These are phyloP conservation scores for Acrobasis suavella DNA, from an alignment of 2,888 invertebrate genomes.

Conservation along the genomic window DNA sequence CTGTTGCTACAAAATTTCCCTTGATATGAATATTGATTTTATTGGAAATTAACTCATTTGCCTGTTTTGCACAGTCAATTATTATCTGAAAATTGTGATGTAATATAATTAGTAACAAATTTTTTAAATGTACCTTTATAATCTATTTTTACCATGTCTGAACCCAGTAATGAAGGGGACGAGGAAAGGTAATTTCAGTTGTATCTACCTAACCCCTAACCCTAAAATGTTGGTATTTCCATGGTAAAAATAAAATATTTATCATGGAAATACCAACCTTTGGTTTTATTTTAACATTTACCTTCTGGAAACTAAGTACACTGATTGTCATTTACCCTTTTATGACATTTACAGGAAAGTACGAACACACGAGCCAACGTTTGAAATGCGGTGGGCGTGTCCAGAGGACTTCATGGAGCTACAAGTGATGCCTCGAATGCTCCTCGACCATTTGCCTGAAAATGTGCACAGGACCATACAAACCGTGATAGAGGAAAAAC, in stretches of 20 bases:
- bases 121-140: too few relatives aligned
- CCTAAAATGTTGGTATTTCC: too few relatives aligned
- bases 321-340: slow-evolving; percentile 1
- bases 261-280: too few relatives aligned
- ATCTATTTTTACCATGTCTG: slow-evolving; percentile 54
- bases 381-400: slow-evolving; percentile 90
- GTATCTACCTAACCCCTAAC: too few relatives aligned
- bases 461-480: slow-evolving; percentile 87
- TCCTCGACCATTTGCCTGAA: slow-evolving; percentile 93
- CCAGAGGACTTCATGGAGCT: slow-evolving; percentile 91
- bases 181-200: slow-evolving; percentile 58
- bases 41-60: too few relatives aligned
- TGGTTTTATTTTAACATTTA: neutral
- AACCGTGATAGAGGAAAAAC: slow-evolving; percentile 82
- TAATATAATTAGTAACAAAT: too few relatives aligned
- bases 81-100: too few relatives aligned
- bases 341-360: slow-evolving; percentile 75
- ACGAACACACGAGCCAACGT: slow-evolving; percentile 84
- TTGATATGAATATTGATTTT: too few relatives aligned
- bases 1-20: too few relatives aligned
- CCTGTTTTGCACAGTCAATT: too few relatives aligned
- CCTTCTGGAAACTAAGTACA: neutral
- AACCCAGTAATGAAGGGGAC: slow-evolving; percentile 61
- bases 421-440: slow-evolving; percentile 92
- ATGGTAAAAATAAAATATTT: too few relatives aligned